Base-by-base conservation (phyloP, 2,888 invertebrate species). In the Pemphredon lugubris region DNA sequence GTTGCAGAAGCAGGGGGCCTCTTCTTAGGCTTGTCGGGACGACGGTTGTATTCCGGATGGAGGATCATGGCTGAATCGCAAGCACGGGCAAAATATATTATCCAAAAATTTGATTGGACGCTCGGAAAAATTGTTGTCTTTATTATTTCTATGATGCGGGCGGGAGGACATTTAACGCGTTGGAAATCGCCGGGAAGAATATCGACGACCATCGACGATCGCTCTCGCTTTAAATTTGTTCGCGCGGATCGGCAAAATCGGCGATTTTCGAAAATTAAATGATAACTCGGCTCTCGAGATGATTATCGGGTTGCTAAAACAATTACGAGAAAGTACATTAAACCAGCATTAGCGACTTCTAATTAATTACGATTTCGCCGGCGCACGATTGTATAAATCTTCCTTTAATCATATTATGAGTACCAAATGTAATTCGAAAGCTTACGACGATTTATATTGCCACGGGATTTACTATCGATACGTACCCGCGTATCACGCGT, bases 1-100 rank as follows among this genome's bases (percentile, higher is more conserved):
- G 58, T 65, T 51, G 34, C 48, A 32, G 26, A 26, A 7, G 26
- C 4, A 7, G 26, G 26, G 55, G 51, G 39, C 72, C 37, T 57
- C 44, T 66, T 71, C 71, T 51, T 55, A 39, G 71, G 65, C 66
- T 60, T 70, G 55, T 30, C 55, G 59, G 39, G 37, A 48, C 54
- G 51, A 60, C 59, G 60, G 4, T 58, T 59, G 70, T 73, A 54
- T 63, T 63, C 53, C 30, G 47, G 57, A n/a, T 11, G 11, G 39
- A 40, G 50, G 55, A 70, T 61, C 54, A 51, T 66, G 61, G 54
- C n/a, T 34, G n/a, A 7, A n/a, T 7, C 4, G n/a, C 1, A 9
- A n/a, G n/a, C 1, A 11, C 1, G 4, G n/a, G n/a, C 11, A 2
- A 11, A 34, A 26, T 26, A 26, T 26, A 26, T 26, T 26, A 26